Evolutionary conservation across 2,797 vertebrate genomes (phyloP).

Genomic region (Microtus californicus): DNA sequence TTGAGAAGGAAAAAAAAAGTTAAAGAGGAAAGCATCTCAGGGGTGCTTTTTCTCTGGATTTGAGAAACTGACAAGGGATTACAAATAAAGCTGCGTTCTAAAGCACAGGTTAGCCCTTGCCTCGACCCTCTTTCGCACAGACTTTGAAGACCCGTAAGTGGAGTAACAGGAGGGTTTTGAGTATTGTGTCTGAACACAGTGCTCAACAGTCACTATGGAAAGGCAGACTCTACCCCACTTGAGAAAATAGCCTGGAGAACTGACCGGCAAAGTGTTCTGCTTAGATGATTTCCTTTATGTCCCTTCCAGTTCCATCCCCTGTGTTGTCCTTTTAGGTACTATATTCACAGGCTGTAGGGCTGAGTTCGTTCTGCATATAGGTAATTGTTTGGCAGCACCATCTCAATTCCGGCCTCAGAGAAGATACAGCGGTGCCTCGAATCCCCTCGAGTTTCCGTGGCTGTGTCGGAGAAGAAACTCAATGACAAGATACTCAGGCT

Average conservation of each 20-base stretch:
- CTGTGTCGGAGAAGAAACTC: not conserved
- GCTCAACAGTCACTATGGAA: not conserved
- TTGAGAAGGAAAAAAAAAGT: not conserved
- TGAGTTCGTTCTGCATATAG: not conserved
- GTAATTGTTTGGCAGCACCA: not conserved
- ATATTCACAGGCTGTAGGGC: not conserved
- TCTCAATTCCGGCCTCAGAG: not conserved
- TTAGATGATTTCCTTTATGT: not conserved
- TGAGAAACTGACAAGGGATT: constrained; percentile 6
- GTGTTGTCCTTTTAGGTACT: not conserved
- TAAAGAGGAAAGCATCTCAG: not conserved
- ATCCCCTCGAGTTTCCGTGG: not conserved
- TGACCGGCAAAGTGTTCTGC: not conserved
- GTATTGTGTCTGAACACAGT: not conserved
- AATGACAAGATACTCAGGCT: not conserved
- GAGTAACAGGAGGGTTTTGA: not conserved
- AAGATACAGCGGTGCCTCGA: not conserved
- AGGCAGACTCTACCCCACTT: not conserved
- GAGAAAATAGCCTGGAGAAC: not conserved
- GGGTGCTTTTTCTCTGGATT: not conserved
- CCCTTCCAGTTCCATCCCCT: not conserved
- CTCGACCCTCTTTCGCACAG: not conserved
- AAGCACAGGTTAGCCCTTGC: not conserved
- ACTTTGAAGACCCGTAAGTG: not conserved
- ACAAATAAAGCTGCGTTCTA: constrained; percentile 19